These are phyloP conservation scores for Maconellicoccus hirsutus DNA, from an alignment of 1,140 invertebrate genomes.

Conservation along the genomic window DNA sequence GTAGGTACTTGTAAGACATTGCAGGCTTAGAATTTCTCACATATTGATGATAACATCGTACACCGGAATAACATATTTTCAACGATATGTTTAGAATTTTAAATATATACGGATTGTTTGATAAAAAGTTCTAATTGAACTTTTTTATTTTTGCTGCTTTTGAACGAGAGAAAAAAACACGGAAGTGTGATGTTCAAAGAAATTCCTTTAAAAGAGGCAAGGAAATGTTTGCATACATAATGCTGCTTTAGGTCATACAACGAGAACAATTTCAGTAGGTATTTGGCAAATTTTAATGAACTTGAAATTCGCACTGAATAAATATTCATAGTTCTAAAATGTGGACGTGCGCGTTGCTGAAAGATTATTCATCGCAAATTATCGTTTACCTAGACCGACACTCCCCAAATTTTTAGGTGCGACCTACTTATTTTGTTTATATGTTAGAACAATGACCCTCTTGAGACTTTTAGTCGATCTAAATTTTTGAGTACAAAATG, in stretches of 20 bases:
- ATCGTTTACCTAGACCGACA: neutral
- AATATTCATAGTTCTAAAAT: neutral
- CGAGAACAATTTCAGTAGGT: neutral
- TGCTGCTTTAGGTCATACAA: neutral
- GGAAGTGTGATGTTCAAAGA: too few relatives aligned
- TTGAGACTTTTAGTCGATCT: neutral
- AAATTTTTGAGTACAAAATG: neutral
- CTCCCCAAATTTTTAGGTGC: neutral
- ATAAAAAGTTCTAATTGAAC: neutral
- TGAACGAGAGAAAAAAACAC: too few relatives aligned
- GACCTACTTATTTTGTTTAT: neutral
- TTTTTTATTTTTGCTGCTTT: neutral
- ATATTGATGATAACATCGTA: neutral
- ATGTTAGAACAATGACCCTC: neutral
- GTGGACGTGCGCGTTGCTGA: neutral
- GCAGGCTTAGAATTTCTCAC: too few relatives aligned
- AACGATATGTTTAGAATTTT: neutral
- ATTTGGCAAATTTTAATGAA: neutral
- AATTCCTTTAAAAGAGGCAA: too few relatives aligned
- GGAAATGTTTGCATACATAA: too few relatives aligned
- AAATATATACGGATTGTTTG: neutral
- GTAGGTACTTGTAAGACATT: too few relatives aligned
- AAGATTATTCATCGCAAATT: neutral
- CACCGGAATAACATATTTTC: neutral
- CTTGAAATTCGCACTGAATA: neutral